Conservation (phyloP, 2,888 invertebrate genomes). For the Drosophila leonis region DNA sequence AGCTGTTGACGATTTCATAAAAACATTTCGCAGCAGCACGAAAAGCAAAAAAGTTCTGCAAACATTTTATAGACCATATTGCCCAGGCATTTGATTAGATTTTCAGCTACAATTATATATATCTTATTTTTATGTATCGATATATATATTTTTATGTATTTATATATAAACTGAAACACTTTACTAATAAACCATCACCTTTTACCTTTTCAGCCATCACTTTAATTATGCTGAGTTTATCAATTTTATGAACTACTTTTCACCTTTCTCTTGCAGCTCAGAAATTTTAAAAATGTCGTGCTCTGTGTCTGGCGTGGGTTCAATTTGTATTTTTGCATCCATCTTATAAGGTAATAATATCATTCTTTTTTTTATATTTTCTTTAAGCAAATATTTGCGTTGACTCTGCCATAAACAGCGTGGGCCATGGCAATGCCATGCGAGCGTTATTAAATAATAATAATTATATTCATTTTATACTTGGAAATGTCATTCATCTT, state of each 20-base stretch:
- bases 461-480: neutral
- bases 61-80: slow-evolving; percentile 67
- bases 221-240: slow-evolving; percentile 63
- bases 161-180: slow-evolving; percentile 11
- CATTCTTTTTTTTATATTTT: neutral
- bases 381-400: slow-evolving; percentile 1
- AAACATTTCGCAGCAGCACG: slow-evolving; percentile 44
- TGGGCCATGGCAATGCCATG: neutral
- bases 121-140: slow-evolving; percentile 1
- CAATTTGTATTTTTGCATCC: neutral
- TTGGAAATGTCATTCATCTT: neutral
- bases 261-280: neutral
- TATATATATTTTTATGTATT: neutral
- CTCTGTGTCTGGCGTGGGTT: neutral
- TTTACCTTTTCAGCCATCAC: neutral
- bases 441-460: slow-evolving; percentile 5
- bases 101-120: slow-evolving; percentile 25
- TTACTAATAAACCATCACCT: slow-evolving; percentile 41
- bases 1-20: slow-evolving; percentile 80
- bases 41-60: slow-evolving; percentile 34
- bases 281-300: slow-evolving; percentile 12
- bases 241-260: slow-evolving; percentile 30
- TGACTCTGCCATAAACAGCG: slow-evolving; percentile 2
- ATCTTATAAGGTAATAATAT: neutral
- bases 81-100: slow-evolving; percentile 69